These are phyloP conservation scores for Latheticus oryzae DNA, from an alignment of 2,888 invertebrate genomes.

Conservation along the genomic window DNA sequence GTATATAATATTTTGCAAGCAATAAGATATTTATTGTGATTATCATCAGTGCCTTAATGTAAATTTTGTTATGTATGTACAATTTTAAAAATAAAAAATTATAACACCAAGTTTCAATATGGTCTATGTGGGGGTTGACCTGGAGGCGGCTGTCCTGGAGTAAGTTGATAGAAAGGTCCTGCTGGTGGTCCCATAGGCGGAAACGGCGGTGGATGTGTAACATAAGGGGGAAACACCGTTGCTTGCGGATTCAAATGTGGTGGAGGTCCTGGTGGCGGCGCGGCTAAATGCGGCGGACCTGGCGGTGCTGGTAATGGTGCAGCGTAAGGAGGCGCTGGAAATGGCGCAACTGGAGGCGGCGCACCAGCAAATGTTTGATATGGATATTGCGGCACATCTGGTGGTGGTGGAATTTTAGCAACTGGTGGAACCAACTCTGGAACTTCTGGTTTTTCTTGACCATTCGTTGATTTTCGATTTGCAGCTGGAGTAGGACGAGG, in stretches of 20 bases:
- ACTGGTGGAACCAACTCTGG: slow-evolving; percentile 49
- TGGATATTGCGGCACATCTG: slow-evolving; percentile 59
- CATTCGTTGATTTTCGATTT: slow-evolving; percentile 66
- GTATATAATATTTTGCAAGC: slow-evolving; percentile 51
- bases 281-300: slow-evolving; percentile 57
- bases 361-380: slow-evolving; percentile 60
- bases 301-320: slow-evolving; percentile 44
- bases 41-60: slow-evolving; percentile 52
- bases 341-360: slow-evolving; percentile 53
- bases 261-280: slow-evolving; percentile 67
- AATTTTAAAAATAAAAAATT: slow-evolving; percentile 34
- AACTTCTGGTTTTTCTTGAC: slow-evolving; percentile 67
- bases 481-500: slow-evolving; percentile 47
- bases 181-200: slow-evolving; percentile 65
- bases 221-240: slow-evolving; percentile 57
- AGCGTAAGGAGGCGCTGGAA: slow-evolving; percentile 40
- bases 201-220: slow-evolving; percentile 60
- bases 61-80: slow-evolving; percentile 38
- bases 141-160: slow-evolving; percentile 60
- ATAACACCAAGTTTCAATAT: slow-evolving; percentile 55
- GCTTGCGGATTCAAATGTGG: slow-evolving; percentile 61
- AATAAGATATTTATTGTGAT: slow-evolving; percentile 50
- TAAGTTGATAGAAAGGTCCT: slow-evolving; percentile 63
- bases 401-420: slow-evolving; percentile 53
- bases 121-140: slow-evolving; percentile 62